These are phyloP conservation scores for Datnioides undecimradiatus DNA, from an alignment of 2,113 vertebrate species.

Conservation along the genomic window DNA sequence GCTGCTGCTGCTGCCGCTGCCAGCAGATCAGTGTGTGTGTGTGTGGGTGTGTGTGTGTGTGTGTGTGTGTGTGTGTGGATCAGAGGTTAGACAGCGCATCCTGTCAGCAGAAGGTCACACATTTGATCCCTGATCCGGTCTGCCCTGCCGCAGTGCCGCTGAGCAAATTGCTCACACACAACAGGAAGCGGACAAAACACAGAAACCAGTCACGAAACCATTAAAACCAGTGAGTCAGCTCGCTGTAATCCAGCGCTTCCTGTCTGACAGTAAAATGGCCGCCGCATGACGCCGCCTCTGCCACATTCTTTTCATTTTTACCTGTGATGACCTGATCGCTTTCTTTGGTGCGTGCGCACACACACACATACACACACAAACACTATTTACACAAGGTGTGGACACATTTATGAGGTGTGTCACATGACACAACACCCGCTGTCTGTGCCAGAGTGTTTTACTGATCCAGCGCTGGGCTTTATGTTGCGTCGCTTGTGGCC, in stretches of 20 bases:
- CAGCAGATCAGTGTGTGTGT: conserved; percentile 54
- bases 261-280: conserved; percentile 1
- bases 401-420: background rate
- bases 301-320: background rate
- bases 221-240: conserved; percentile 35
- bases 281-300: background rate
- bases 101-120: conserved; percentile 41
- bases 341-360: background rate
- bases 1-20: conserved; percentile 48
- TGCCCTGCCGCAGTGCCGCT: conserved; percentile 15
- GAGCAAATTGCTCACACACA: conserved; percentile 13
- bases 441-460: no score
- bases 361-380: no score
- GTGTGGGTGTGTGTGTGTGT: conserved; percentile 25
- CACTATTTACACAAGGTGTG: conserved; percentile 51
- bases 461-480: no score
- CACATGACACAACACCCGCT: background rate
- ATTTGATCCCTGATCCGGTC: conserved; percentile 34
- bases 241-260: background rate
- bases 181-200: background rate
- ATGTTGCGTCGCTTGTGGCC: no score
- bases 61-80: conserved; percentile 8
- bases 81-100: conserved; percentile 34
- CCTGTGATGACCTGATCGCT: background rate
- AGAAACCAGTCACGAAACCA: conserved; percentile 9